phyloP scores from a whole-genome alignment of 2,888 invertebrate species.

The Zygogramma bicolorata region DNA sequence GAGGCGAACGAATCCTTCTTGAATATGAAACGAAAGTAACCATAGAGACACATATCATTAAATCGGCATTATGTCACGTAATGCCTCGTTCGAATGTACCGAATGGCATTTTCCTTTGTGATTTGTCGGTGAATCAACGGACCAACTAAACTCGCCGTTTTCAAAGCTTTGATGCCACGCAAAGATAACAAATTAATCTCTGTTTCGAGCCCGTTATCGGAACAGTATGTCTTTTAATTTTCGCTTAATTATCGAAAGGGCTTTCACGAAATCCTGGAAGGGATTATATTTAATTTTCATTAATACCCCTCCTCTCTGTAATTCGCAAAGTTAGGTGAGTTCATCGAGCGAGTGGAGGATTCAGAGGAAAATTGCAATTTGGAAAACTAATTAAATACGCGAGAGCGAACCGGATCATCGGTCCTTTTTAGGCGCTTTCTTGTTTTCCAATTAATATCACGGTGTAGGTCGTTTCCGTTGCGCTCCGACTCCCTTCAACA shows the following conservation, averaged over 20 bases:
- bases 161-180: not conserved
- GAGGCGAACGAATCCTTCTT: not conserved
- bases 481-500: not conserved
- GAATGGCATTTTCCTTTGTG: not conserved
- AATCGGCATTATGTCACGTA: not conserved
- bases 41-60: not conserved
- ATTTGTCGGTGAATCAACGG: not conserved
- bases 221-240: slow-evolving; percentile 20
- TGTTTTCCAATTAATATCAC: slow-evolving; percentile 44
- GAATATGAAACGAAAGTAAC: not conserved
- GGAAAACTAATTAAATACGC: slow-evolving; percentile 37
- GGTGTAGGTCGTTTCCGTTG: not conserved
- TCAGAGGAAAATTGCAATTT: slow-evolving; percentile 18
- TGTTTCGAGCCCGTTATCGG: not conserved
- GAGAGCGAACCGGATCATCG: slow-evolving; percentile 31
- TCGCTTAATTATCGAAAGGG: slow-evolving; percentile 17
- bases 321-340: slow-evolving; percentile 10
- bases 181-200: not conserved
- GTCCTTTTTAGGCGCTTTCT: slow-evolving; percentile 35
- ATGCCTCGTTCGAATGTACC: not conserved
- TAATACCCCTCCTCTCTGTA: slow-evolving; percentile 24
- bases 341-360: slow-evolving; percentile 4
- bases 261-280: slow-evolving; percentile 17
- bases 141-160: not conserved
- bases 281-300: slow-evolving; percentile 35